These are phyloP conservation scores for Alectura lathami DNA, from an alignment of 2,113 vertebrate species.

Conservation along the genomic window DNA sequence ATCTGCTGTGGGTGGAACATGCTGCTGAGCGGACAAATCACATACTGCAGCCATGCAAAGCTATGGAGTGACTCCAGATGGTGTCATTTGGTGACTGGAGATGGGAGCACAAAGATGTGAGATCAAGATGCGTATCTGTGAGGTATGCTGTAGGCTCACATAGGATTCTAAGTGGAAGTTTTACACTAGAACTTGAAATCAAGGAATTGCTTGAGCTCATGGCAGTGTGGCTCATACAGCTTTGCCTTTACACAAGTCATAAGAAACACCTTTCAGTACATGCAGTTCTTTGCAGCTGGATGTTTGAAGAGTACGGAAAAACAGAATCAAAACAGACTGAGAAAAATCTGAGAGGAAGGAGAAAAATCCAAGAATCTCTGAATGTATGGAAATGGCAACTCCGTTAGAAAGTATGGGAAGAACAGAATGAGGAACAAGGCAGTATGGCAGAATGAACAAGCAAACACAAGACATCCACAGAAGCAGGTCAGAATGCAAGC, in stretches of 20 bases:
- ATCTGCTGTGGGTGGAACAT: slow-evolving; percentile 15
- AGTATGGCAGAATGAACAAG: neutral
- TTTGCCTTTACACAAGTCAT: neutral
- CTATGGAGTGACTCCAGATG: slow-evolving; percentile 47
- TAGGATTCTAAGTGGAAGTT: neutral
- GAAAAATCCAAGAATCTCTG: neutral
- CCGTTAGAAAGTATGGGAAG: neutral
- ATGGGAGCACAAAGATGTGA: neutral
- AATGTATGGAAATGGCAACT: neutral
- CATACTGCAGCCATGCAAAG: slow-evolving; percentile 3
- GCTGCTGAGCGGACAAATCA: slow-evolving; percentile 44
- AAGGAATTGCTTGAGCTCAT: neutral
- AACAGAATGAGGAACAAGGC: neutral
- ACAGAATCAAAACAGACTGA: neutral
- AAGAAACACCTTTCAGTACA: neutral
- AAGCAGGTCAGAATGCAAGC: neutral
- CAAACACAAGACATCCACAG: neutral
- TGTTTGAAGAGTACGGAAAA: neutral
- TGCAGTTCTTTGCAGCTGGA: neutral
- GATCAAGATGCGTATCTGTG: neutral
- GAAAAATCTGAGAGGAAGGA: neutral
- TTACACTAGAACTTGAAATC: neutral
- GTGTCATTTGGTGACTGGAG: slow-evolving; percentile 23
- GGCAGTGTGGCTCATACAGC: neutral
- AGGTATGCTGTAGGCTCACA: neutral